phyloP scores from a whole-genome alignment of 2,797 vertebrate species.

The Sebastes ruberrimus region DNA sequence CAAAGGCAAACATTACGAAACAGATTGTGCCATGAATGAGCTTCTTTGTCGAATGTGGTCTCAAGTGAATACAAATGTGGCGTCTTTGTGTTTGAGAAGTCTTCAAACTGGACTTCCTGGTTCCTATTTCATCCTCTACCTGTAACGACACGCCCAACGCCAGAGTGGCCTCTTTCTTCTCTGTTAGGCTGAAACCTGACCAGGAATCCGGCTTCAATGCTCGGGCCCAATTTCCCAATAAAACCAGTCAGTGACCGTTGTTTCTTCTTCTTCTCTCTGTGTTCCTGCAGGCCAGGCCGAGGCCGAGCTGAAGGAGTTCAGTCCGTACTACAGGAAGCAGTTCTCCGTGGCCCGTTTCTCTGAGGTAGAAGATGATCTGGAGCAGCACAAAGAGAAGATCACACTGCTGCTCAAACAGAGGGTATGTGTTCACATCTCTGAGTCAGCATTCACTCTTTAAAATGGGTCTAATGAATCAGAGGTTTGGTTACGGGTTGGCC shows the following conservation, averaged over 20 bases:
- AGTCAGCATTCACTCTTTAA: neutral
- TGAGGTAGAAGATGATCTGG: slow-evolving; percentile 86
- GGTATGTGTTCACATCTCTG: slow-evolving; percentile 71
- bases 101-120: neutral
- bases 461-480: neutral
- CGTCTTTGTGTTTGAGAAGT: neutral
- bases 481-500: neutral
- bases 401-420: slow-evolving; percentile 86
- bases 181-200: slow-evolving; percentile 16
- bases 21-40: neutral
- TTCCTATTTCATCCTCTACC: slow-evolving; percentile 5
- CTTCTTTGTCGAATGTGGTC: neutral
- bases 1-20: neutral
- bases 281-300: slow-evolving; percentile 82
- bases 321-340: slow-evolving; percentile 88
- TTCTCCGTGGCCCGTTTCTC: slow-evolving; percentile 85
- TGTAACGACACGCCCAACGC: neutral
- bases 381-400: slow-evolving; percentile 80
- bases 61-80: neutral
- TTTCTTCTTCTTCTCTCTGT: neutral
- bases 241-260: neutral
- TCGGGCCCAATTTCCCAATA: neutral
- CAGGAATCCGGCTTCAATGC: neutral
- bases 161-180: neutral
- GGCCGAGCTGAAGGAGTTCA: slow-evolving; percentile 85